A percentile compares a stretch with the other conserved stretches of the same genome.
phyloP scores from a whole-genome alignment of 2,113 vertebrate genomes.

The Salvelinus fontinalis region DNA sequence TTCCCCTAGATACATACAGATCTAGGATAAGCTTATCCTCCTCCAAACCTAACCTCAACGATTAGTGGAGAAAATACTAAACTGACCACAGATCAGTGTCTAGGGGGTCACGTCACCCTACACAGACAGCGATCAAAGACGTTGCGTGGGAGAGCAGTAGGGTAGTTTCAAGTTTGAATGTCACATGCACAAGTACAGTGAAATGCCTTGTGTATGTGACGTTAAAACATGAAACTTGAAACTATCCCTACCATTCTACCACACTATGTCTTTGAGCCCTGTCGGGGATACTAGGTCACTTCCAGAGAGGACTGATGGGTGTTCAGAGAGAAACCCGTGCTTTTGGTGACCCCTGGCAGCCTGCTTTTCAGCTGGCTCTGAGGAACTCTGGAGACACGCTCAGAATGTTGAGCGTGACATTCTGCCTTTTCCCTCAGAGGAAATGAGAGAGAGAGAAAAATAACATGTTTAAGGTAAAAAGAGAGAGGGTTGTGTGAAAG shows the following conservation, averaged over 20 bases:
- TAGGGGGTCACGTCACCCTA: too few species aligned
- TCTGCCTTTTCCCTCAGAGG: slow-evolving; percentile 47
- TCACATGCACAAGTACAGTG: too few species aligned
- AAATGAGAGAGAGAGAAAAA: slow-evolving; percentile 5
- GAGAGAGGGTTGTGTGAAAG: not conserved
- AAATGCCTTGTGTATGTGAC: too few species aligned
- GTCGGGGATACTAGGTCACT: not conserved
- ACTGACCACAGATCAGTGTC: too few species aligned
- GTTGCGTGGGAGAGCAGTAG: not conserved
- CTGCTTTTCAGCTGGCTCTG: slow-evolving; percentile 65
- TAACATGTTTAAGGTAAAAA: not conserved
- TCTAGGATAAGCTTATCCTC: too few species aligned
- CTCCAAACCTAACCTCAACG: not conserved
- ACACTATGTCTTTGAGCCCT: not conserved
- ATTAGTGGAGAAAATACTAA: too few species aligned
- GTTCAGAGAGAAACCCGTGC: slow-evolving; percentile 58
- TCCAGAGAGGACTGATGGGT: slow-evolving; percentile 43
- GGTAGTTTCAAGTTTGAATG: not conserved
- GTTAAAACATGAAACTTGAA: not conserved
- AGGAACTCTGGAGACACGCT: slow-evolving; percentile 55
- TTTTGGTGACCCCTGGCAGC: slow-evolving; percentile 66
- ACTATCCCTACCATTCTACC: not conserved
- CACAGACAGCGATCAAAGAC: not conserved
- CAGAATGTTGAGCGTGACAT: slow-evolving; percentile 72
- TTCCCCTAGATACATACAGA: too few species aligned